Conservation (phyloP, 2,888 invertebrate species). For the Caenorhabditis imperialis region DNA sequence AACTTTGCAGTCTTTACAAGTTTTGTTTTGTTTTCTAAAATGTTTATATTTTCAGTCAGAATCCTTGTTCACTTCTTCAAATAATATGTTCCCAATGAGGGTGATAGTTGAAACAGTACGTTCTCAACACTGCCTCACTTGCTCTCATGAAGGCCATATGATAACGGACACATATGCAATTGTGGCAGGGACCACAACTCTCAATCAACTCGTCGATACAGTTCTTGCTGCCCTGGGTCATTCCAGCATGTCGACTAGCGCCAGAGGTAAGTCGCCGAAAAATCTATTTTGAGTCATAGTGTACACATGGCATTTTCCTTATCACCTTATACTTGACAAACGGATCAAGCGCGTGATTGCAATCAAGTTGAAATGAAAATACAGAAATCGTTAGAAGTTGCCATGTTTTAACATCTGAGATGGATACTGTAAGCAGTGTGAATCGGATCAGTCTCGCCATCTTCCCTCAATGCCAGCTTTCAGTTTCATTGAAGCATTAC, state of each 20-base stretch:
- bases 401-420: not conserved
- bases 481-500: slow-evolving; percentile 27
- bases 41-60: slow-evolving; percentile 14
- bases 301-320: not conserved
- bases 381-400: too few relatives aligned
- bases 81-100: slow-evolving; percentile 85
- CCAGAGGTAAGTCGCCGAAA: slow-evolving; percentile 81
- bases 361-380: too few relatives aligned
- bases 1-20: not conserved
- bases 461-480: slow-evolving; percentile 4
- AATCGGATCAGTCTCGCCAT: slow-evolving; percentile 22
- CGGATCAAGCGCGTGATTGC: slow-evolving; percentile 18
- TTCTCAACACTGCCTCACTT: slow-evolving; percentile 75
- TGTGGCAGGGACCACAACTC: slow-evolving; percentile 81
- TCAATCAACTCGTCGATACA: slow-evolving; percentile 86
- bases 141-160: slow-evolving; percentile 77
- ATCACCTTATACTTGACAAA: slow-evolving; percentile 10
- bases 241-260: slow-evolving; percentile 81
- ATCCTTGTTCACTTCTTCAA: not conserved
- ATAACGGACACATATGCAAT: slow-evolving; percentile 91
- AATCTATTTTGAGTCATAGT: not conserved
- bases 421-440: not conserved
- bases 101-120: slow-evolving; percentile 87
- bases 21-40: not conserved
- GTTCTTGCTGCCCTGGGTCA: slow-evolving; percentile 91